Conservation (phyloP, 2,113 vertebrate species). For the Corythornis madagascariensis region DNA sequence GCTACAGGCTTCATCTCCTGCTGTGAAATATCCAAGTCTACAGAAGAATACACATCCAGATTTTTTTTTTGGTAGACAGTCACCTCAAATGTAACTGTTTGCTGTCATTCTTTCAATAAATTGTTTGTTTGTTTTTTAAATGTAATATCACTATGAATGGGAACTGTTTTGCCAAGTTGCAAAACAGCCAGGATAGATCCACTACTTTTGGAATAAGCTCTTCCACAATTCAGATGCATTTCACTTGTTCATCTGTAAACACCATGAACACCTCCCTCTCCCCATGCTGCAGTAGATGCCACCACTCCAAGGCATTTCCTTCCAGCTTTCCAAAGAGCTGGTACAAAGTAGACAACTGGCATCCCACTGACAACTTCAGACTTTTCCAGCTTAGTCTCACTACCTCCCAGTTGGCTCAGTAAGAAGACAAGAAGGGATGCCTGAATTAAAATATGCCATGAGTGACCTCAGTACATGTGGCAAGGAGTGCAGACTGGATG, state of each 20-base stretch:
- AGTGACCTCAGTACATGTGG: background rate
- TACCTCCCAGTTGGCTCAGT: background rate
- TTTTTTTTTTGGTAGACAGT: background rate
- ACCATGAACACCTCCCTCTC: background rate
- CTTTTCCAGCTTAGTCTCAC: background rate
- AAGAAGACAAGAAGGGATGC: background rate
- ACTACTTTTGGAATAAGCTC: background rate
- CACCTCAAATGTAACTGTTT: background rate
- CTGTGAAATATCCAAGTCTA: background rate
- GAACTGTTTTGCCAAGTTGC: background rate
- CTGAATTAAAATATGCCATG: background rate
- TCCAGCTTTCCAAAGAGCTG: background rate
- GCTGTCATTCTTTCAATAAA: background rate
- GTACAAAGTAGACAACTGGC: background rate
- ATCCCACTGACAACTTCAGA: background rate
- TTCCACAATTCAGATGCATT: background rate
- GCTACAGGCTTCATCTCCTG: background rate
- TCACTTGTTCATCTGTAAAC: constrained; percentile 2
- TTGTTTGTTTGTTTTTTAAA: background rate
- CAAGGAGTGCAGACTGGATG: background rate
- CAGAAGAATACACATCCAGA: background rate
- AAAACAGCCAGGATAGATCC: background rate
- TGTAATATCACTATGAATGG: background rate
- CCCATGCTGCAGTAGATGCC: background rate
- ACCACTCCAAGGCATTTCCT: background rate